These are phyloP conservation scores for Nothura maculosa DNA, from an alignment of 2,797 vertebrate species.

Conservation along the genomic window DNA sequence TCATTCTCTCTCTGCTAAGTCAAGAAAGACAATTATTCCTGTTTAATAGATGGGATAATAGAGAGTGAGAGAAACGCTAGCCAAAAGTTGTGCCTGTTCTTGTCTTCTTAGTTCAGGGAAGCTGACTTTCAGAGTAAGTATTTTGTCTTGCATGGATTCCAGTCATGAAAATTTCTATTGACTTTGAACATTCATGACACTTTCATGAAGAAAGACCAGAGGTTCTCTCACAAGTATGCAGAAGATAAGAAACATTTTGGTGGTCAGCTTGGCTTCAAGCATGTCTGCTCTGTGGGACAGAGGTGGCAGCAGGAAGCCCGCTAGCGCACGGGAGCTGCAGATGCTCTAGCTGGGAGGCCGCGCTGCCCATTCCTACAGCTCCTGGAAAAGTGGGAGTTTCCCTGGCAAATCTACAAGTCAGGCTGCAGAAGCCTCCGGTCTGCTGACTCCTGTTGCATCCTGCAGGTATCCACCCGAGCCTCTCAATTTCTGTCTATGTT, in stretches of 20 bases:
- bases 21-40: not conserved
- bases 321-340: not conserved
- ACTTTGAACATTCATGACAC: too few relatives aligned
- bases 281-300: not conserved
- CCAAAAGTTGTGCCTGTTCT: not conserved
- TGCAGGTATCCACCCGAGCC: not conserved
- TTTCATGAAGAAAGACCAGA: not conserved
- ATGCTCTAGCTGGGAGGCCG: not conserved
- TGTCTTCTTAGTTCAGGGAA: not conserved
- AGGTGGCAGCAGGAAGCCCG: not conserved
- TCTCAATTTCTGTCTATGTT: not conserved
- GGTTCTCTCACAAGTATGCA: not conserved
- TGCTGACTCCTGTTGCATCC: not conserved
- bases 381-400: accelerated
- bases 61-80: not conserved
- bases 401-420: not conserved
- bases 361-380: not conserved
- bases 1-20: not conserved
- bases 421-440: not conserved
- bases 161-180: accelerated
- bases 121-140: accelerated
- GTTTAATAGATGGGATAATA: not conserved
- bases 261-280: not conserved
- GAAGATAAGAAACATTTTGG: not conserved
- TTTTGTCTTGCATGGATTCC: not conserved